Conservation (phyloP, 2,888 invertebrate species). For the Rhyacophila evoluta region DNA sequence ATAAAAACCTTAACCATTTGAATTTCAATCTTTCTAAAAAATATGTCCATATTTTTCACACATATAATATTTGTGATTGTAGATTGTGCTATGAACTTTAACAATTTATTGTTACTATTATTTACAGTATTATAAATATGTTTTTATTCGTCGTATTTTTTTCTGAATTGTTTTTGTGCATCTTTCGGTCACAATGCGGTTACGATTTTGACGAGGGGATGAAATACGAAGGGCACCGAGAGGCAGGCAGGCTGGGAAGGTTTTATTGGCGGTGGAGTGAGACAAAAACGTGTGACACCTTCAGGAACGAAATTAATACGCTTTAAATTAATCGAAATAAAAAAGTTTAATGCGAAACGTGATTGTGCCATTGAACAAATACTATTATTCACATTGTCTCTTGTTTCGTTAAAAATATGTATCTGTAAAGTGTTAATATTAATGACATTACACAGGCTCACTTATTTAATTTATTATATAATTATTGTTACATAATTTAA, state of each 20-base stretch:
- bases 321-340: not conserved
- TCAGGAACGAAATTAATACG: not conserved
- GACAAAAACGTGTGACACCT: not conserved
- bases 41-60: too few relatives aligned
- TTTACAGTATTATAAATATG: too few relatives aligned
- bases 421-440: not conserved
- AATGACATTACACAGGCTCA: too few relatives aligned
- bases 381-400: not conserved
- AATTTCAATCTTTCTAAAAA: too few relatives aligned
- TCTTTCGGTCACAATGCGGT: not conserved
- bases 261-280: not conserved
- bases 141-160: too few relatives aligned
- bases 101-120: too few relatives aligned
- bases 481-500: too few relatives aligned
- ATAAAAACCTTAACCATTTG: too few relatives aligned
- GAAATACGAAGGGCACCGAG: slow-evolving; percentile 4
- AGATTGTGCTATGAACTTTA: too few relatives aligned
- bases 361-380: not conserved
- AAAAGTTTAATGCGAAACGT: not conserved
- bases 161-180: too few relatives aligned
- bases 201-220: slow-evolving; percentile 4
- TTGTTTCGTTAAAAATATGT: not conserved
- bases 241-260: not conserved
- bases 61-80: too few relatives aligned
- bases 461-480: too few relatives aligned